Conservation (phyloP, 2,797 vertebrate species). For the Tamandua tetradactyla region DNA sequence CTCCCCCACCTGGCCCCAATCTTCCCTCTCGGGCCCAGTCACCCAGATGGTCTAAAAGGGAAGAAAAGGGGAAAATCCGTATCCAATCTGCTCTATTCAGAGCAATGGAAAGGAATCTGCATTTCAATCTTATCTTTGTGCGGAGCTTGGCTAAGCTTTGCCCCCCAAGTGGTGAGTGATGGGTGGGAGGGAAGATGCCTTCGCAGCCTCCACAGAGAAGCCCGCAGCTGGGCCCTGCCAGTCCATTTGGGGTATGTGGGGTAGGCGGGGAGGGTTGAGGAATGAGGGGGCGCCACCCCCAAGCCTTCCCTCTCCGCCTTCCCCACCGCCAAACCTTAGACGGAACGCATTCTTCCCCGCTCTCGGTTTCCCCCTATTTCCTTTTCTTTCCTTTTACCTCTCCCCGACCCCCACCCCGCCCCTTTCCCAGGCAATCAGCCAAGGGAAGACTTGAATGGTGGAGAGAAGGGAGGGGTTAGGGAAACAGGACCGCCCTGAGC, state of each 20-base stretch:
- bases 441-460: conserved; percentile 60
- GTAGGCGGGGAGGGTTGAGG: not conserved
- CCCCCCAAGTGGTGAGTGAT: conserved; percentile 72
- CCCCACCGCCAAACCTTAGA: not conserved
- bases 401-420: conserved; percentile 18
- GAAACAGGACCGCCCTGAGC: not conserved
- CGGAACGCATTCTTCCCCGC: conserved; percentile 45
- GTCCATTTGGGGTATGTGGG: not conserved
- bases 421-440: conserved; percentile 67
- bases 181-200: conserved; percentile 60
- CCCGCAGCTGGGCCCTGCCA: not conserved
- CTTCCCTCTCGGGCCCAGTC: conserved; percentile 51
- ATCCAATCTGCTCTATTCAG: conserved; percentile 79
- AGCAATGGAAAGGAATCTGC: conserved; percentile 77
- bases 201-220: not conserved
- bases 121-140: conserved; percentile 83
- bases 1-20: conserved; percentile 30
- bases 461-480: not conserved
- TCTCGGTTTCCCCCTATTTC: conserved; percentile 51
- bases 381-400: conserved; percentile 62
- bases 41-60: conserved; percentile 70
- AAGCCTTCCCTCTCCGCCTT: not conserved
- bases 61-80: conserved; percentile 80
- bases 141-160: conserved; percentile 63
- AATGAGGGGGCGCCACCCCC: not conserved